These are phyloP conservation scores for Enteromius mattozi DNA, from an alignment of 2,797 vertebrate genomes.

Conservation along the genomic window DNA sequence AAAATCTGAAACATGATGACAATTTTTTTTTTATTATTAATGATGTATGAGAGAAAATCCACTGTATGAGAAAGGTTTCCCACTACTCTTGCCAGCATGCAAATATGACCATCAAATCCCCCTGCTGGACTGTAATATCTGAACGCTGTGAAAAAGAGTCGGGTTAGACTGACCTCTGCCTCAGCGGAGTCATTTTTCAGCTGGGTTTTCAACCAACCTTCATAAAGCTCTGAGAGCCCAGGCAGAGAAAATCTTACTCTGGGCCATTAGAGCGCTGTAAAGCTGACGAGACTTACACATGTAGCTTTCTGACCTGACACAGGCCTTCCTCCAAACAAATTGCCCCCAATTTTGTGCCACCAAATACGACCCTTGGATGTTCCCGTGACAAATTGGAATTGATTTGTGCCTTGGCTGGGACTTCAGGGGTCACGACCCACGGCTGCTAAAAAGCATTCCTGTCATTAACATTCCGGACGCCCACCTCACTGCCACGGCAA, in stretches of 20 bases:
- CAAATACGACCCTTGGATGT: slow-evolving; percentile 71
- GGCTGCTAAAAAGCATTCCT: slow-evolving; percentile 69
- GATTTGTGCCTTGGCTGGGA: slow-evolving; percentile 74
- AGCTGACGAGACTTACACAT: slow-evolving; percentile 64
- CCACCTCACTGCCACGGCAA: slow-evolving; percentile 57
- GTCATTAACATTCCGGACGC: slow-evolving; percentile 70
- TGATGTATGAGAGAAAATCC: neutral
- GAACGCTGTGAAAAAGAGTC: neutral
- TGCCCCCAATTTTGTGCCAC: slow-evolving; percentile 63
- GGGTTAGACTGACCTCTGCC: slow-evolving; percentile 4
- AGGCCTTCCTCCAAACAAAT: slow-evolving; percentile 66
- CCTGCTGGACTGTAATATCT: neutral
- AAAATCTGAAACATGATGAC: neutral
- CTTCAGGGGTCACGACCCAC: slow-evolving; percentile 72
- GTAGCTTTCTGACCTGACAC: slow-evolving; percentile 64
- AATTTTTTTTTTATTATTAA: neutral
- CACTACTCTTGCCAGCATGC: neutral
- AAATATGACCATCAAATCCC: neutral
- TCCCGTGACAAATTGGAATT: slow-evolving; percentile 77
- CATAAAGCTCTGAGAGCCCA: slow-evolving; percentile 25
- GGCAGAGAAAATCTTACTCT: slow-evolving; percentile 32
- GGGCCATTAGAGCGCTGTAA: slow-evolving; percentile 36
- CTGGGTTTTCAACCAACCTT: slow-evolving; percentile 9
- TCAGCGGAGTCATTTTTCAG: slow-evolving; percentile 16
- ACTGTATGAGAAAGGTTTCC: neutral